phyloP scores from a whole-genome alignment of 2,888 invertebrate genomes.

The Coenonympha glycerion region DNA sequence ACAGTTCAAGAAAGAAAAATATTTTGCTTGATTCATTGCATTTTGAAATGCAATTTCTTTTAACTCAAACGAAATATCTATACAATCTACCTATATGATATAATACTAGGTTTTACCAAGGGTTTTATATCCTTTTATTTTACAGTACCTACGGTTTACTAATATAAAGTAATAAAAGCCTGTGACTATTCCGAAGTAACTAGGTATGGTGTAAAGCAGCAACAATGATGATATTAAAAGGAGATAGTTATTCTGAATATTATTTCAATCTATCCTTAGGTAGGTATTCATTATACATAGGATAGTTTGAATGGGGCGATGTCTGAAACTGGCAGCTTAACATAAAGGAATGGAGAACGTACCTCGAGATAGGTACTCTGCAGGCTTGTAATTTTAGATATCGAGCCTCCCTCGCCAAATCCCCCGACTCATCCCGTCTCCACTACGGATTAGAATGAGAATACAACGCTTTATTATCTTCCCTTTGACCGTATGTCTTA shows the following conservation, averaged over 20 bases:
- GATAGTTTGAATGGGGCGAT: slow-evolving; percentile 59
- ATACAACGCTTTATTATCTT: slow-evolving; percentile 72
- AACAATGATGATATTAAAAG: no score
- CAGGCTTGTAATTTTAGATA: slow-evolving; percentile 73
- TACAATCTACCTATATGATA: no score
- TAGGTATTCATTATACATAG: slow-evolving; percentile 55
- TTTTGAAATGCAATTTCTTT: neutral
- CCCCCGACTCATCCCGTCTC: slow-evolving; percentile 51
- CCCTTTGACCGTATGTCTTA: slow-evolving; percentile 69
- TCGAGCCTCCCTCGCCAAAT: slow-evolving; percentile 55
- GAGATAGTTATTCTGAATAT: slow-evolving; percentile 7
- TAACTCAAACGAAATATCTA: no score
- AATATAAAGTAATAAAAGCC: no score
- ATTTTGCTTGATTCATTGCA: neutral
- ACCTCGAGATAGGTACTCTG: slow-evolving; percentile 66
- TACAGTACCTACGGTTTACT: no score
- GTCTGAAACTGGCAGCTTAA: slow-evolving; percentile 68
- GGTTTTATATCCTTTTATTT: no score
- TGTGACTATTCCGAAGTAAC: no score
- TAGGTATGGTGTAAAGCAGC: no score
- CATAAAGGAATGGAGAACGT: slow-evolving; percentile 63
- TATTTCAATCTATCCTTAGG: slow-evolving; percentile 31
- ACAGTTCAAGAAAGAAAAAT: neutral
- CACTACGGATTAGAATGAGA: slow-evolving; percentile 68
- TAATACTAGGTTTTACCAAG: no score